A percentile compares a stretch with the other conserved stretches of the same genome.
Conservation (phyloP, 2,113 vertebrate genomes). For the Phocoena sinus region DNA sequence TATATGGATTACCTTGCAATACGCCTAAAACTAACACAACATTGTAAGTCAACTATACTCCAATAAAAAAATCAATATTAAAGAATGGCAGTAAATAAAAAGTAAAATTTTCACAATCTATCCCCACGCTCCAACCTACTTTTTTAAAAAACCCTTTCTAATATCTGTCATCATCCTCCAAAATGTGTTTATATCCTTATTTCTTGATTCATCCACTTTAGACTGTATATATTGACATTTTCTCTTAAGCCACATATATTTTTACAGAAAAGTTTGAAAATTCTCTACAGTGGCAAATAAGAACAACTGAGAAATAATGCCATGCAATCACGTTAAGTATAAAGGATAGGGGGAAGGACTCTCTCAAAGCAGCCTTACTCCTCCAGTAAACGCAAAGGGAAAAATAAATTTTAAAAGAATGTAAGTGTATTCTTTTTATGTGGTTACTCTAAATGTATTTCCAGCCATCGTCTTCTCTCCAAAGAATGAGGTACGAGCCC, state of each 20-base stretch:
- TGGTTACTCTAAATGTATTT: background rate
- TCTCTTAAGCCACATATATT: background rate
- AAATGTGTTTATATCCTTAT: background rate
- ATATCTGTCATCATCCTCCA: background rate
- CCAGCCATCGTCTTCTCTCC: background rate
- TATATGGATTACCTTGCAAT: too few relatives aligned
- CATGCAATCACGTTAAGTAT: background rate
- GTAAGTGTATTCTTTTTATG: background rate
- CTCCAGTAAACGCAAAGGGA: background rate
- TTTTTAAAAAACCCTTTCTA: background rate
- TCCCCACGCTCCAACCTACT: rapidly evolving
- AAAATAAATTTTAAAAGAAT: background rate
- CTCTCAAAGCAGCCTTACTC: background rate
- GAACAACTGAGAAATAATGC: background rate
- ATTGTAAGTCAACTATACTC: too few relatives aligned
- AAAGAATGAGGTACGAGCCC: background rate
- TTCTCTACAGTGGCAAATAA: background rate
- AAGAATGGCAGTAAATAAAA: too few relatives aligned
- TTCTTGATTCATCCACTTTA: background rate
- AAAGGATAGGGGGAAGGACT: background rate
- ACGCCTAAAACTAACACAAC: too few relatives aligned
- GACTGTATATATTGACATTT: background rate
- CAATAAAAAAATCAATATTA: too few relatives aligned
- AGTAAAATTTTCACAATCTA: background rate
- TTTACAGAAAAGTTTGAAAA: background rate